A percentile compares a stretch with the other conserved stretches of the same genome.
Conservation (phyloP, 2,888 invertebrate species). For the Diarsia mendica region DNA sequence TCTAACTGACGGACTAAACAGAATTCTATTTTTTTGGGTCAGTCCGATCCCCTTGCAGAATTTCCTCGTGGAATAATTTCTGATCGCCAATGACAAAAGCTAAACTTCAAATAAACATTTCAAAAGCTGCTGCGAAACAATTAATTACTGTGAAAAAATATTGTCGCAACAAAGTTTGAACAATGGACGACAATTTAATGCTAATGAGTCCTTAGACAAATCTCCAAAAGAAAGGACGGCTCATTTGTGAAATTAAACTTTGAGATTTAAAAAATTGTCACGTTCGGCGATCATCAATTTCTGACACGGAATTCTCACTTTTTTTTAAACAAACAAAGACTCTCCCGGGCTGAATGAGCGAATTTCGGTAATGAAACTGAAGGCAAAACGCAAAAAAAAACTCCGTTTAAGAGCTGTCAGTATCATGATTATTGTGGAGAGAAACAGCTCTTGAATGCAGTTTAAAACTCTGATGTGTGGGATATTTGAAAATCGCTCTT, state of each 20-base stretch:
- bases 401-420: background rate
- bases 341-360: too few species aligned
- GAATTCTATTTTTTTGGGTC: too few species aligned
- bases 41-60: too few species aligned
- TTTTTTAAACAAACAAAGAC: constrained; percentile 5
- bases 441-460: background rate
- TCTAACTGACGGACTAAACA: too few species aligned
- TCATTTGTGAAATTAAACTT: constrained; percentile 25
- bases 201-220: constrained; percentile 42
- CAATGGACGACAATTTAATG: constrained; percentile 40
- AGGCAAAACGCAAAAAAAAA: too few species aligned
- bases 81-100: background rate
- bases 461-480: background rate
- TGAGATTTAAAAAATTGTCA: constrained; percentile 15
- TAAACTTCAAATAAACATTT: background rate
- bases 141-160: constrained; percentile 24
- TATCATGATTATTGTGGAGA: background rate
- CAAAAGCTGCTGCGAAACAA: constrained; percentile 22
- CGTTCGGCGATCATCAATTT: constrained; percentile 10
- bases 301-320: background rate
- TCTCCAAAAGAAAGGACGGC: constrained; percentile 13
- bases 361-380: background rate
- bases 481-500: too few species aligned
- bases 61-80: background rate
- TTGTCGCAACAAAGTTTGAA: constrained; percentile 17